Evolutionary conservation across 2,888 invertebrate species (phyloP).

Genomic region (Sepioteuthis lessoniana): DNA sequence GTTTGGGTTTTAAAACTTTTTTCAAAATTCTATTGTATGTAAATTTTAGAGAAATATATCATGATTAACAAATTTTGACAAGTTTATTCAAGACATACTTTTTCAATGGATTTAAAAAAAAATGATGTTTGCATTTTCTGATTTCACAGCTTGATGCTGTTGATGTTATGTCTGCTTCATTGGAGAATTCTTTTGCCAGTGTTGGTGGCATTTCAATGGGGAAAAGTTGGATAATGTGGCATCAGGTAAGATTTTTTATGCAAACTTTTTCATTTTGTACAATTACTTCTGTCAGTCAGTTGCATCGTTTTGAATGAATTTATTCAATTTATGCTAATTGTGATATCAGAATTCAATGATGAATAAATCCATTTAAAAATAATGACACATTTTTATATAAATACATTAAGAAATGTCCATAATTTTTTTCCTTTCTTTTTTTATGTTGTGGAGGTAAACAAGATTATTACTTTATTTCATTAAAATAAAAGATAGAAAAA

Average conservation of each 20-base stretch:
- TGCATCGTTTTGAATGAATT: not conserved
- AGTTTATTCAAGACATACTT: not conserved
- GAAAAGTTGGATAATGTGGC: constrained; percentile 92
- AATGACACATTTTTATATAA: too few relatives aligned
- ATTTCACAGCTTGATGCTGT: constrained; percentile 76
- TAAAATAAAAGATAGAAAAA: too few relatives aligned
- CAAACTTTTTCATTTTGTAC: not conserved
- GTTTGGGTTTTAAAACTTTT: too few relatives aligned
- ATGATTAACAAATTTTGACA: not conserved
- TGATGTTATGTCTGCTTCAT: constrained; percentile 89
- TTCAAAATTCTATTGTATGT: too few relatives aligned
- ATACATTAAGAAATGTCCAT: too few relatives aligned
- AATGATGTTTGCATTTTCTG: not conserved
- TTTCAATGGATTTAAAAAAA: not conserved
- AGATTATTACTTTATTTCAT: too few relatives aligned
- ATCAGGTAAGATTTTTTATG: constrained; percentile 80
- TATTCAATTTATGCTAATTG: not conserved
- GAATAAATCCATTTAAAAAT: too few relatives aligned
- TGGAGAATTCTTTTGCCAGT: constrained; percentile 86
- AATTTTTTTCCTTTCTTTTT: too few relatives aligned
- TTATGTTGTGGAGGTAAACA: too few relatives aligned
- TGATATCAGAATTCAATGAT: too few relatives aligned
- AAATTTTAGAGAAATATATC: not conserved
- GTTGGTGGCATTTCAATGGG: constrained; percentile 95
- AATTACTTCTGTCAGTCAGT: not conserved